These are phyloP conservation scores for Esox niger DNA, from an alignment of 2,113 vertebrate genomes.

Conservation along the genomic window DNA sequence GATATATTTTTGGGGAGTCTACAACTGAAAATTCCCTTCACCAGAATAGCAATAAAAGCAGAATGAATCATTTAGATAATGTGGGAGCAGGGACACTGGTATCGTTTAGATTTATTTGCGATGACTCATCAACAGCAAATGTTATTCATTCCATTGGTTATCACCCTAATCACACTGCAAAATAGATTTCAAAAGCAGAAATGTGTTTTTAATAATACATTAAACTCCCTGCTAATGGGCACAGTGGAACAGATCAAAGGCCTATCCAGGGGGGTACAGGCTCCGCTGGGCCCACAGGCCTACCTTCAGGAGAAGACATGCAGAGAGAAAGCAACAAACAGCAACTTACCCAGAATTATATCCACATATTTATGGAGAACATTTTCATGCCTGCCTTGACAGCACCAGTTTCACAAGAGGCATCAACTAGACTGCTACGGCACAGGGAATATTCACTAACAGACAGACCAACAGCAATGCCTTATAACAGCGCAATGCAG, in stretches of 20 bases:
- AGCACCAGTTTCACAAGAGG: neutral
- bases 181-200: slow-evolving; percentile 40
- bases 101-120: slow-evolving; percentile 28
- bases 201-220: slow-evolving; percentile 45
- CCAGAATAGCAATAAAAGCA: slow-evolving; percentile 24
- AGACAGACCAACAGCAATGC: slow-evolving; percentile 6
- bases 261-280: slow-evolving; percentile 24
- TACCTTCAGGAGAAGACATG: slow-evolving; percentile 25
- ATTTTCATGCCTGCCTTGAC: slow-evolving; percentile 4
- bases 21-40: slow-evolving; percentile 1
- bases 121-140: slow-evolving; percentile 31
- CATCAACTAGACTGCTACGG: slow-evolving; percentile 16
- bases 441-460: neutral
- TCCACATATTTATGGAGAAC: slow-evolving; percentile 19
- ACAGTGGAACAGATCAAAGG: slow-evolving; percentile 39
- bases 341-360: slow-evolving; percentile 22
- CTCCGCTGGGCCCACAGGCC: slow-evolving; percentile 32
- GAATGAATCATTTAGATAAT: slow-evolving; percentile 14
- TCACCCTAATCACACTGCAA: slow-evolving; percentile 20
- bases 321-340: slow-evolving; percentile 33
- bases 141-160: slow-evolving; percentile 25
- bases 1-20: slow-evolving; percentile 7
- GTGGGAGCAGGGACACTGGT: slow-evolving; percentile 15
- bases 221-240: slow-evolving; percentile 31
- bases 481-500: neutral